phyloP scores from a whole-genome alignment of 2,888 invertebrate genomes.

The Megalurothrips usitatus region DNA sequence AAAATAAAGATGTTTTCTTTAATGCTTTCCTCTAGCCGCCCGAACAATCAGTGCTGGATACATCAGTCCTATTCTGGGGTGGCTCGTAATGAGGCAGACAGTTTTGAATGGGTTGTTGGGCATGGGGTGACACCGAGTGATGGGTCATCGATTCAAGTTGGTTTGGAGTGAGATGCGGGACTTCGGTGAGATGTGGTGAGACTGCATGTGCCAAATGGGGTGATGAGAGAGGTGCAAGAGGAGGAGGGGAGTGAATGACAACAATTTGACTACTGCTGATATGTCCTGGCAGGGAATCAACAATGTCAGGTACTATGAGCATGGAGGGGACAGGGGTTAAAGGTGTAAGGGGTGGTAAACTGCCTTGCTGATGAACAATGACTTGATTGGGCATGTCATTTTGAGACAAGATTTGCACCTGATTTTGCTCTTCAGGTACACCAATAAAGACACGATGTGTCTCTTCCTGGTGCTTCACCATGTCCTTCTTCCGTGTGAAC shows the following conservation, averaged over 20 bases:
- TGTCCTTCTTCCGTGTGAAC: neutral
- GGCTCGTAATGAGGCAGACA: neutral
- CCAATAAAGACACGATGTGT: neutral
- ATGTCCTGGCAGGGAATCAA: too few relatives aligned
- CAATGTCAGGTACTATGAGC: too few relatives aligned
- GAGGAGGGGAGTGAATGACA: neutral
- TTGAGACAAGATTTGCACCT: neutral
- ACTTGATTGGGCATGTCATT: neutral
- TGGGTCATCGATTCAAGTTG: neutral
- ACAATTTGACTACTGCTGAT: too few relatives aligned
- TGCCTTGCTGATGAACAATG: too few relatives aligned
- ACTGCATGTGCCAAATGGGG: neutral
- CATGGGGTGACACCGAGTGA: neutral
- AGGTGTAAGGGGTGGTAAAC: too few relatives aligned
- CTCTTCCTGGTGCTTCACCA: constrained; percentile 3
- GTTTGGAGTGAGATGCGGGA: neutral
- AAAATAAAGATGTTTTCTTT: neutral
- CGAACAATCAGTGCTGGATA: neutral
- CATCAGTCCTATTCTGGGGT: neutral
- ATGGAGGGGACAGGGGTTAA: too few relatives aligned
- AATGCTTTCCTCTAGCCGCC: neutral
- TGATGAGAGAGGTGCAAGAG: neutral
- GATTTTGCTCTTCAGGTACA: neutral
- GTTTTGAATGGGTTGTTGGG: neutral
- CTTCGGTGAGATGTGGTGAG: neutral